phyloP scores from a whole-genome alignment of 2,797 vertebrate genomes.

The Danionella dracula region DNA sequence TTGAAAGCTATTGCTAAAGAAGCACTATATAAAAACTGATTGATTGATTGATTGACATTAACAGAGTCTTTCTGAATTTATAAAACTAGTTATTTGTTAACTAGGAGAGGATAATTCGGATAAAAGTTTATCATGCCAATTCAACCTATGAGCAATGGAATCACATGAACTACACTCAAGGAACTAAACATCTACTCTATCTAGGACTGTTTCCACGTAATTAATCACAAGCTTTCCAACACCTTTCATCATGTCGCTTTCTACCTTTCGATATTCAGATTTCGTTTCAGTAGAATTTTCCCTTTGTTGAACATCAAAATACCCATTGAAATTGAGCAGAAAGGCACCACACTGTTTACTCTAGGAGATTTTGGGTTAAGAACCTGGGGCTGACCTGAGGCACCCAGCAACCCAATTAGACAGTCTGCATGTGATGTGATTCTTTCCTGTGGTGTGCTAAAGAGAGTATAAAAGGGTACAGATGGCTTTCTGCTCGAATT shows the following conservation, averaged over 20 bases:
- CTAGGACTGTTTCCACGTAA: not conserved
- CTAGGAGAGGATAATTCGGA: no score
- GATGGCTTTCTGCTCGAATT: not conserved
- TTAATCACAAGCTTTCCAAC: slow-evolving; percentile 9
- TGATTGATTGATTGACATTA: no score
- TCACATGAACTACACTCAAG: no score
- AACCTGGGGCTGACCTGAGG: not conserved
- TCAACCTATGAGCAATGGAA: no score
- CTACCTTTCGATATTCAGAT: not conserved
- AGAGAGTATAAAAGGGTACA: not conserved
- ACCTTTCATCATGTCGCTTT: slow-evolving; percentile 2
- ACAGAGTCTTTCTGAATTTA: no score
- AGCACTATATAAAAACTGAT: no score
- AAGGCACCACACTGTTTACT: not conserved
- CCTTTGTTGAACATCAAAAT: not conserved
- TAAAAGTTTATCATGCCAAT: no score
- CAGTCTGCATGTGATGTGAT: slow-evolving; percentile 6
- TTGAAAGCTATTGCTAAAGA: no score
- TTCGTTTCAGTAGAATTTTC: slow-evolving; percentile 12
- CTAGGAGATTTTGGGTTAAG: slow-evolving; percentile 15
- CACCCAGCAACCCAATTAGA: slow-evolving; percentile 22
- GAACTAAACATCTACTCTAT: no score
- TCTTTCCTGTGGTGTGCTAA: not conserved
- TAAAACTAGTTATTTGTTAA: no score
- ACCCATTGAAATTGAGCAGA: not conserved